Base-by-base conservation (phyloP, 2,888 invertebrate species). In the Erebia palarica region DNA sequence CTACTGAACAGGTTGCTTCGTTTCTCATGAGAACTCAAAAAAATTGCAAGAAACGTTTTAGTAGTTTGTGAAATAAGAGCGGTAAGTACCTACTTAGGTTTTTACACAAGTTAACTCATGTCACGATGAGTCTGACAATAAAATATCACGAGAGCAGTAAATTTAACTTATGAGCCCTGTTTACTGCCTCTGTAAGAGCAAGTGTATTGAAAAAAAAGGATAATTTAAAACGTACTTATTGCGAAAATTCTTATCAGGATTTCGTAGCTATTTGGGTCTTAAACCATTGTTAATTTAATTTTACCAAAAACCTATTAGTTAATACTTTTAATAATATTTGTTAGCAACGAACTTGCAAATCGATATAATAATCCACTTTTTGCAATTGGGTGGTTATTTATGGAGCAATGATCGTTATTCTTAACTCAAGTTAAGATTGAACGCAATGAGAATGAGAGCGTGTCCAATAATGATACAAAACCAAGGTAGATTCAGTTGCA, bases 361-460 rank as follows among this genome's bases (percentile, higher is more conserved):
- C 11, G 21, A 63, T 63, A 14, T 44, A 63, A 49, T 63, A 63
- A 63, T 63, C 21, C 21, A 18, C 49, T 59, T 27, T n/a, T 21
- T 57, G 44, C 47, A 60, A 65, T 44, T 59, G 10, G 44, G 59
- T 47, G 53, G 47, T 49, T 53, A 59, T 63, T 49, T 55, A 47
- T 65, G 57, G 57, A 55, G 53, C 42, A 66, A 53, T 51, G 21
- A 14, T 60, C 68, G 61, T 68, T 68, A 60, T 61, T 68, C 18
- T 59, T 49, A 67, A 61, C 27, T 67, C 59, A 60, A 42, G 53
- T 36, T 53, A 60, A 18, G 53, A 51, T 68, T 61, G 60, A 16
- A 61, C 60, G 53, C 68, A 61, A 68, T 53, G 49, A 36, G 27
- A 68, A 68, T 53, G 60, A 68, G 68, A 68, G 60, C 68, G 68